Evolutionary conservation across 2,113 vertebrate species (phyloP), one percentile per base, ranked within the genome.

Genomic region (Chamaea fasciata): DNA sequence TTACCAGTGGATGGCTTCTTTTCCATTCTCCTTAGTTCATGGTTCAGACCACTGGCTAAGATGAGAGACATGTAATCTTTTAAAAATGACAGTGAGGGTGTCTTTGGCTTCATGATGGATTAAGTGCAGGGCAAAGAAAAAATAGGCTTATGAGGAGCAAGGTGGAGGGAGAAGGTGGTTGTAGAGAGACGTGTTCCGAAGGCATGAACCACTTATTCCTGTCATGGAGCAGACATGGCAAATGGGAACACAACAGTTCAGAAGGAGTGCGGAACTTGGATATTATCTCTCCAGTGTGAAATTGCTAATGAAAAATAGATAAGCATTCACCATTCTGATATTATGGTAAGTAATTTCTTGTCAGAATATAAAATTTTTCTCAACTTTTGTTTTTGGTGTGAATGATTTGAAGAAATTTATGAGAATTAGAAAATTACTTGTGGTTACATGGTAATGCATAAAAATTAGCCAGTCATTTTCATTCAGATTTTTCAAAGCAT

Each of bases 391-490:
- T 52, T 84, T 87, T 14, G 13, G 0, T 67, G 20, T 64, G 67
- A 57, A 87, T 84, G 27, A 79, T 91, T 87, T 82, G 41, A 87
- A 76, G n/a, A 92, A 79, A 83, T 83, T 68, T 71, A 91, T 62
- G 65, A 78, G 77, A 94, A 93, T 74, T 92, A 91, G 57, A 70
- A 92, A 95, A 96, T 94, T 91, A 62, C 62, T 94, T 95, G 95
- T 90, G 93, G 93, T 95, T 95, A 39, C 37, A 75, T 27, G 26
- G 41, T 96, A 84, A 92, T 91, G 83, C 47, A 67, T 92, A 94
- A 95, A 94, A 97, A 97, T 92, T 89, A 95, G 71, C 50, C 87
- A 76, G 77, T 95, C 14, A 84, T 92, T 89, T 94, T 89, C 49
- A 82, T 91, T 92, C 83, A 92, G 23, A 83, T 95, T 85, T 95